These are phyloP conservation scores for Penelope pileata DNA, from an alignment of 2,113 vertebrate genomes.

Conservation along the genomic window DNA sequence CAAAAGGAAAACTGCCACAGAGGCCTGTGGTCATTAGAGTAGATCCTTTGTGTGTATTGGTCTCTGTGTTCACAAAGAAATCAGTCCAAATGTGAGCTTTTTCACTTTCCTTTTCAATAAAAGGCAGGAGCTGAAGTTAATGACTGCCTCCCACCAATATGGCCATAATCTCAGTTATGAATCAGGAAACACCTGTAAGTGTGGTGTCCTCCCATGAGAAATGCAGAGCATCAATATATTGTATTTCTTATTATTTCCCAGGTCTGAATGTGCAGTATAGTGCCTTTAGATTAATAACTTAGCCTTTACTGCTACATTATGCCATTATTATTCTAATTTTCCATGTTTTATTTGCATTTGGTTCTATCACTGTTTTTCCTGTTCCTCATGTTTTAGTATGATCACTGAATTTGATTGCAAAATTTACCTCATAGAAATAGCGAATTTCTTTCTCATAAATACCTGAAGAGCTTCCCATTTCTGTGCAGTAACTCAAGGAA, in stretches of 20 bases:
- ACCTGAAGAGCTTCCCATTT: background rate
- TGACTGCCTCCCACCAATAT: background rate
- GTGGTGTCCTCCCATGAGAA: background rate
- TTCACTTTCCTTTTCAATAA: background rate
- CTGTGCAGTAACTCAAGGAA: background rate
- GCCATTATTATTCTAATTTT: background rate
- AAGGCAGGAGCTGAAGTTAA: background rate
- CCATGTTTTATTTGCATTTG: background rate
- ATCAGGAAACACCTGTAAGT: background rate
- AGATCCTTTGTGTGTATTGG: background rate
- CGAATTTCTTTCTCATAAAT: background rate
- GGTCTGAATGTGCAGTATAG: background rate
- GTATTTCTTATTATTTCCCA: background rate
- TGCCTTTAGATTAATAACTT: background rate
- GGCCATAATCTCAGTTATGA: background rate
- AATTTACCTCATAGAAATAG: background rate
- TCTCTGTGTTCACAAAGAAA: fast-evolving
- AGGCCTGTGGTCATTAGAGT: fast-evolving
- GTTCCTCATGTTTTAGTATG: background rate
- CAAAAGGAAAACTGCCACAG: background rate
- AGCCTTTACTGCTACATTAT: background rate
- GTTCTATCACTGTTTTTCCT: background rate
- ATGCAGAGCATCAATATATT: background rate
- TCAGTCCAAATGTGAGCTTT: background rate
- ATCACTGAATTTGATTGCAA: background rate